Conservation (phyloP, 2,113 vertebrate genomes). For the Rhinolophus sinicus region DNA sequence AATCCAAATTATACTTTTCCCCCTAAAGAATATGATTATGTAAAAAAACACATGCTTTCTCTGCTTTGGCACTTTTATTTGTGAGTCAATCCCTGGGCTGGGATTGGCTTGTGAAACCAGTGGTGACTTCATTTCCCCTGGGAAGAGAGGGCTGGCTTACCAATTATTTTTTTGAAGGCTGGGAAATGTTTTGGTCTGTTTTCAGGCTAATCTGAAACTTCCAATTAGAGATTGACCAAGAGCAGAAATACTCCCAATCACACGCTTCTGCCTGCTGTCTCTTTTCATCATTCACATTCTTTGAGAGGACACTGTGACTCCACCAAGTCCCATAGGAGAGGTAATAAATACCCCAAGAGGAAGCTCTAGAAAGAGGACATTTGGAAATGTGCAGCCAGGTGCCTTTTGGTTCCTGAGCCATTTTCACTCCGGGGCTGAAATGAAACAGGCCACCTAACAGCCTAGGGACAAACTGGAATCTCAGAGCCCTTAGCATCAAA, state of each 20-base stretch:
- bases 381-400: not conserved
- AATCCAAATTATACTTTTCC: not conserved
- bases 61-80: not conserved
- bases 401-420: not conserved
- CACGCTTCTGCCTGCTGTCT: not conserved
- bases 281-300: not conserved
- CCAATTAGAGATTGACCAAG: not conserved
- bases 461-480: not conserved
- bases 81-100: not conserved
- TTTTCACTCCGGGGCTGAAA: not conserved
- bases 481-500: not conserved
- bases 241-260: not conserved
- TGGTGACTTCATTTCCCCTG: slow-evolving; percentile 52
- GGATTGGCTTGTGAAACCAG: not conserved
- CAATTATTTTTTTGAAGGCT: not conserved
- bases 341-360: not conserved
- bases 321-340: not conserved
- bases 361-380: not conserved
- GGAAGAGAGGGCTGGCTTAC: not conserved
- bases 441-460: not conserved
- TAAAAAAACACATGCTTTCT: not conserved
- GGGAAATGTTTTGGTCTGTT: not conserved
- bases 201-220: slow-evolving; percentile 25
- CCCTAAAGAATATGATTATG: not conserved
- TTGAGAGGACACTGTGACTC: not conserved